A percentile compares a stretch with the other conserved stretches of the same genome.
Evolutionary conservation across 2,113 vertebrate genomes (phyloP).

Genomic region (Cyprinodon brontotheroides): DNA sequence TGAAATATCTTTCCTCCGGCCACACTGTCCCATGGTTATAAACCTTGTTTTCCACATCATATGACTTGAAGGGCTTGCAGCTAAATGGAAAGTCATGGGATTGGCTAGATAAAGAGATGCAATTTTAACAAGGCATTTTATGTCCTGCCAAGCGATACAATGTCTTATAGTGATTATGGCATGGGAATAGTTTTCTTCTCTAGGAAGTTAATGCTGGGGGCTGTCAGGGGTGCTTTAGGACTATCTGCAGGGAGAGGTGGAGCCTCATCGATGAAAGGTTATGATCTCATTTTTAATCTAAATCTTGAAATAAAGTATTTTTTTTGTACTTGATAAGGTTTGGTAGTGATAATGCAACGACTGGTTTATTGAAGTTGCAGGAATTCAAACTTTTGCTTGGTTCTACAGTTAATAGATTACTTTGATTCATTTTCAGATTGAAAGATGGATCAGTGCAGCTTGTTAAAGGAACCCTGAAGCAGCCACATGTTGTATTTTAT

Average conservation of each 20-base stretch:
- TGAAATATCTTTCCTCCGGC: constrained; percentile 6
- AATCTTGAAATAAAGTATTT: background rate
- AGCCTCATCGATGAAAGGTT: background rate
- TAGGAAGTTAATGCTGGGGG: background rate
- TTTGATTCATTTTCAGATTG: background rate
- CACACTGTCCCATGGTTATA: constrained; percentile 45
- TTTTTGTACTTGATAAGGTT: background rate
- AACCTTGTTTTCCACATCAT: constrained; percentile 63
- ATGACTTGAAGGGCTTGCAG: constrained; percentile 54
- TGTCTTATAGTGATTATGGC: constrained; percentile 10
- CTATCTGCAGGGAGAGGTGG: background rate
- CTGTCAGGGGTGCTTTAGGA: background rate
- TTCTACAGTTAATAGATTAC: background rate
- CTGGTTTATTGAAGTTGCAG: background rate
- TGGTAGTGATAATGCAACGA: background rate
- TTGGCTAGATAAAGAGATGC: constrained; percentile 42
- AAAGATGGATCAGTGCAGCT: background rate
- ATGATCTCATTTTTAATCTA: background rate
- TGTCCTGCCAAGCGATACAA: constrained; percentile 10
- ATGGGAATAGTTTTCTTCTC: constrained; percentile 4
- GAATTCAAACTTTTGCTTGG: background rate
- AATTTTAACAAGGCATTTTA: constrained; percentile 26
- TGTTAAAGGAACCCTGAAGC: background rate
- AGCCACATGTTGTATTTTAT: background rate
- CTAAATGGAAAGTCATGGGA: constrained; percentile 55